A percentile compares a stretch with the other conserved stretches of the same genome.
phyloP scores from a whole-genome alignment of 2,113 vertebrate species.

The Egretta garzetta region DNA sequence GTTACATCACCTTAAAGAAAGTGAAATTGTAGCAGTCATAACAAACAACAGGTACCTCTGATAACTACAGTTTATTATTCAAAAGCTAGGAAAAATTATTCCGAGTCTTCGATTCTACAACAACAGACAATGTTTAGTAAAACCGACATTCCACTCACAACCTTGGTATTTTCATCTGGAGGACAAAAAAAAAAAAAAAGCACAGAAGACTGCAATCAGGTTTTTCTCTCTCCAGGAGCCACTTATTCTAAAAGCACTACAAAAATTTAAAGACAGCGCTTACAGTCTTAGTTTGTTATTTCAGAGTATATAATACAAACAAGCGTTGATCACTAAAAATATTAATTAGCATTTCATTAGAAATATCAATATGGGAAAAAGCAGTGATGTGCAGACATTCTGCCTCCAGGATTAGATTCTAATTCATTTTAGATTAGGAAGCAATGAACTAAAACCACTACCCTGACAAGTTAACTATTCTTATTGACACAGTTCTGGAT shows the following conservation, averaged over 20 bases:
- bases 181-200: neutral
- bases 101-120: neutral
- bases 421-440: slow-evolving; percentile 45
- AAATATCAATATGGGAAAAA: neutral
- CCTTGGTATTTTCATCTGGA: neutral
- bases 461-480: neutral
- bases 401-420: slow-evolving; percentile 1
- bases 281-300: neutral
- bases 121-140: neutral
- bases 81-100: neutral
- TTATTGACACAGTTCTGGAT: neutral
- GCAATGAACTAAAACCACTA: slow-evolving; percentile 1
- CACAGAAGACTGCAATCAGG: neutral
- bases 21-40: neutral
- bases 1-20: neutral
- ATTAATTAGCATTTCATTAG: slow-evolving; percentile 58
- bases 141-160: neutral
- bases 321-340: neutral
- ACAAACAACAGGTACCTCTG: neutral
- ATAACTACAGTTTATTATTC: neutral
- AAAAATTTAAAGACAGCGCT: neutral
- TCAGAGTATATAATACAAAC: neutral
- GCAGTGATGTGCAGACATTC: neutral
- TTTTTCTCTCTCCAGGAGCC: neutral
- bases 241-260: neutral